Evolutionary conservation across 2,888 invertebrate species (phyloP), one percentile per base, ranked within the genome.

Genomic region (Drosophila antonietae): DNA sequence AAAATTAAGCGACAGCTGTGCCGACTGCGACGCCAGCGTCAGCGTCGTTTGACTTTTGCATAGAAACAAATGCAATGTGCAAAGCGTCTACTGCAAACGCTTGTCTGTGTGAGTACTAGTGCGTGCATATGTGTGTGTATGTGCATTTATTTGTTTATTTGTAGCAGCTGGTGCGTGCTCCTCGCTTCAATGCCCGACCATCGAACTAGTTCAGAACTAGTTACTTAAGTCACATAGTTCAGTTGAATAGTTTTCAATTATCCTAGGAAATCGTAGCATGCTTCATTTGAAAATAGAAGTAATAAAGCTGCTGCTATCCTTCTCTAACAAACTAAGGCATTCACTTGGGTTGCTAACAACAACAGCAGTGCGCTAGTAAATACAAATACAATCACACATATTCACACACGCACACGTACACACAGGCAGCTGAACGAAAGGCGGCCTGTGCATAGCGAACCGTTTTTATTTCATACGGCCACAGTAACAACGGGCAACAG

Each of bases 401-500:
- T 7, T 18, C 47, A n/a, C n/a, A 43, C 41, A 41, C n/a, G 18
- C 43, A 12, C 14, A 56, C 20, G 51, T 39, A 20, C 62, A 37
- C 33, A 41, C 44, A 46, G 44, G n/a, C 47, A 61, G 23, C 44
- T 52, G 52, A 61, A 39, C 49, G 60, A 65, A 69, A 73, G 68
- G 64, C 75, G 58, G 58, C 72, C 67, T 88, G 88, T 77, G 84
- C 88, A 90, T 90, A 88, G 80, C 78, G 91, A 81, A 89, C 87
- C 83, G 91, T 88, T 91, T 91, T 89, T 91, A 91, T 91, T 91
- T 90, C 91, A 91, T 91, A 90, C 39, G 80, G 72, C 72, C 73
- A 74, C 73, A 68, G 53, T 57, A 61, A 53, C 60, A 61, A 53
- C 57, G 57, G 43, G 44, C 57, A 57, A 15, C 55, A 28, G 18